Base-by-base conservation (phyloP, 92 coral and sea anemone genomes). In the Anthopleura xanthogrammica region DNA sequence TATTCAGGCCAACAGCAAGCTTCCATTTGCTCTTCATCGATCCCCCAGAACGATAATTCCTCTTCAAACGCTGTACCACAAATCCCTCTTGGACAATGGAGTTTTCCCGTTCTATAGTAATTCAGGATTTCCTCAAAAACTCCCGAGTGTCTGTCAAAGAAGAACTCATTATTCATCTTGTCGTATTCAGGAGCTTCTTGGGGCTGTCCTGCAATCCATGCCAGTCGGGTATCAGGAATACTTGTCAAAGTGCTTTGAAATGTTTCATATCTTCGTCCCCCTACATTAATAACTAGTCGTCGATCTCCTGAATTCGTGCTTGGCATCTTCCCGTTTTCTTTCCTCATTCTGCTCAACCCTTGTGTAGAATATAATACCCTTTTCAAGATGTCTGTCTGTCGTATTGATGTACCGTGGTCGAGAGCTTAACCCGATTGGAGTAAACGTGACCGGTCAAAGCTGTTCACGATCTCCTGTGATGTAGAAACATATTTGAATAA, bases 1-100 rank as follows among this genome's bases (percentile, higher is more conserved):
- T 90, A 92, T 54, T 92, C 92, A 20, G 96, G 92, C 96, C 96
- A 92, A 55, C 96, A 92, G 46, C 96, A 92, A 3, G 91, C 92
- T 54, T 92, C 96, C 85, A 92, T 92, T 79, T 92, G 92, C 19
- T 88, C 87, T 36, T 89, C 89, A 68, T 92, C 93, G 73, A 92
- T 92, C n/a, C 96, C 96, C 96, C 96, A 92, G 71, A 92, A 92
- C 23, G 90, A 91, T 43, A 92, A 78, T 73, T 92, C 96, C 76
- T 92, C 90, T 75, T 92, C 93, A 41, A 92, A 86, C 72, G 89
- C 92, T 43, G 88, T 89, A 13, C 96, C 90, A 82, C 96, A 92
- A 68, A 92, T 86, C 46, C 91, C 92, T 43, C 93, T 93, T 16
- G 96, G 96, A 43, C 92, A 91, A 75, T 92, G 96, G 12, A 92